Percentiles rank a stretch among this genome's conserved stretches.
These are phyloP conservation scores for Agrochola circellaris DNA, from an alignment of 2,888 invertebrate genomes.

Conservation along the genomic window DNA sequence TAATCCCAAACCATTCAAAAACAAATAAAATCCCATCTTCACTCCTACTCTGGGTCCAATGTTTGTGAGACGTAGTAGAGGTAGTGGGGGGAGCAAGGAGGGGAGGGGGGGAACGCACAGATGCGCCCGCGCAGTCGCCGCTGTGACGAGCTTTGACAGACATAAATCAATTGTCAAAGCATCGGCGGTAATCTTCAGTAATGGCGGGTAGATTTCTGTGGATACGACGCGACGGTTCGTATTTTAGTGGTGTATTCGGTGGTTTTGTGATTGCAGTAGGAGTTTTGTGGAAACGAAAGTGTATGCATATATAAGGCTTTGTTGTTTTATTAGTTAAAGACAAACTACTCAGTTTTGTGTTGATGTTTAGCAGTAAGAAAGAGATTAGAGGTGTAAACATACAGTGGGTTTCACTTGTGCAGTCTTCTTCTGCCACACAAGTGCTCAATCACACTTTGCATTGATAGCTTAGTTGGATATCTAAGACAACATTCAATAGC, in stretches of 20 bases:
- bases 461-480: neutral
- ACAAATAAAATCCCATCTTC: conserved; percentile 35
- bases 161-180: conserved; percentile 91
- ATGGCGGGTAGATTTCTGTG: conserved; percentile 79
- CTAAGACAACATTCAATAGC: neutral
- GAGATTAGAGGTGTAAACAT: too few species aligned
- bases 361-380: neutral
- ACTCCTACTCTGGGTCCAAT: conserved; percentile 75
- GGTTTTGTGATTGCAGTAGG: neutral
- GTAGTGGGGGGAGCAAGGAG: conserved; percentile 44
- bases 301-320: neutral
- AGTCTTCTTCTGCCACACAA: neutral
- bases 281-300: neutral
- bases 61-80: conserved; percentile 70
- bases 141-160: conserved; percentile 89
- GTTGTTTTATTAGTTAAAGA: neutral
- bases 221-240: conserved; percentile 68
- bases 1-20: conserved; percentile 24
- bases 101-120: conserved; percentile 71
- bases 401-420: neutral
- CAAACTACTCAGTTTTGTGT: neutral
- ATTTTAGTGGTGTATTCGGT: neutral
- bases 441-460: neutral
- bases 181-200: conserved; percentile 85
- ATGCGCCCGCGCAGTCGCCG: conserved; percentile 87